A percentile compares a stretch with the other conserved stretches of the same genome.
phyloP scores from a whole-genome alignment of 2,797 vertebrate genomes.

The Anabas testudineus region DNA sequence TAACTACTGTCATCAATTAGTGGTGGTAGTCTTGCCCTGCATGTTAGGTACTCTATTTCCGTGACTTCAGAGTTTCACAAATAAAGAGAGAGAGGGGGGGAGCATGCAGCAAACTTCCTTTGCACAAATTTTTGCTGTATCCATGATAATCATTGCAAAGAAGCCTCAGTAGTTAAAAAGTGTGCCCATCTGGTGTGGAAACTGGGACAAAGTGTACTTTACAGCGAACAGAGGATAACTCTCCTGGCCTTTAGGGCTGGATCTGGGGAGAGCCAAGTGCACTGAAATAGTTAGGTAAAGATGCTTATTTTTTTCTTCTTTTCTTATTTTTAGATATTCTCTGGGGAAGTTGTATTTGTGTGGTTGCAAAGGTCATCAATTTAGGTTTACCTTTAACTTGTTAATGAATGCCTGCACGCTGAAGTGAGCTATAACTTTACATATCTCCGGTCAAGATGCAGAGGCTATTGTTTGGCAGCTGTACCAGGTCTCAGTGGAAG shows the following conservation, averaged over 20 bases:
- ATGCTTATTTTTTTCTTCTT: constrained; percentile 66
- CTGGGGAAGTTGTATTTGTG: constrained; percentile 55
- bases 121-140: constrained; percentile 72
- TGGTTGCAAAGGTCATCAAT: constrained; percentile 71
- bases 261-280: constrained; percentile 71
- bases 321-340: constrained; percentile 70
- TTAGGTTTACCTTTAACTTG: constrained; percentile 56
- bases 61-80: constrained; percentile 31
- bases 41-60: constrained; percentile 16
- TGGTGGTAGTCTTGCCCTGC: neutral
- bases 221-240: constrained; percentile 80
- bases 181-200: constrained; percentile 84
- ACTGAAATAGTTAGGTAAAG: constrained; percentile 76
- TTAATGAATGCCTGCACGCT: constrained; percentile 50
- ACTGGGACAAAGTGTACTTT: constrained; percentile 86
- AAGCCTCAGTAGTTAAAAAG: constrained; percentile 78
- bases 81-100: constrained; percentile 33
- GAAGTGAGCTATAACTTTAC: constrained; percentile 19
- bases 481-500: constrained; percentile 11
- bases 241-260: constrained; percentile 78
- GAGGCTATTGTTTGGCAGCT: constrained; percentile 23
- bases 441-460: constrained; percentile 23
- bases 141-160: constrained; percentile 78
- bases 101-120: constrained; percentile 55
- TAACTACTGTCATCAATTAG: constrained; percentile 32